Evolutionary conservation across 2,797 vertebrate species (phyloP).

Genomic region (Peromyscus aztecus): DNA sequence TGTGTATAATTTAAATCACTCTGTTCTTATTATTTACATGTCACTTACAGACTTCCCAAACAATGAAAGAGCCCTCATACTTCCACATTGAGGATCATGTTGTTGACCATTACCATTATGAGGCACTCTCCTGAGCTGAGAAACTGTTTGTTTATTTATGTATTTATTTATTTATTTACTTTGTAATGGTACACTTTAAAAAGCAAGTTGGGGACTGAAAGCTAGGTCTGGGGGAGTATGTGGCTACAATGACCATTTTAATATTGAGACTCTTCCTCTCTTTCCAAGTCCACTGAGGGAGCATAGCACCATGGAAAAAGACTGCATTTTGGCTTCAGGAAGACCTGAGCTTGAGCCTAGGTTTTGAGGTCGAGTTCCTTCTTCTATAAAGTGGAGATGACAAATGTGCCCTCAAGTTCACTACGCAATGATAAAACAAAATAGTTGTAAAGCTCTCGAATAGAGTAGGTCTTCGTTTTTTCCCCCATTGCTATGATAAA

Average conservation of each 20-base stretch:
- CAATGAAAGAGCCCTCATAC: neutral
- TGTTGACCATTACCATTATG: neutral
- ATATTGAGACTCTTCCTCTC: neutral
- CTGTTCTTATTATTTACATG: neutral
- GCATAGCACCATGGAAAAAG: neutral
- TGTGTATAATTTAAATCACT: neutral
- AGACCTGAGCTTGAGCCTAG: neutral
- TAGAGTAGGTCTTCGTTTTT: fast-evolving
- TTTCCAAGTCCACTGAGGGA: neutral
- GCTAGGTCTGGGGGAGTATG: neutral
- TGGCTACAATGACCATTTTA: neutral
- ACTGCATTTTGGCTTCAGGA: neutral
- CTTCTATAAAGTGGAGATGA: neutral
- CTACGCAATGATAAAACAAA: neutral
- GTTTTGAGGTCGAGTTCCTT: neutral
- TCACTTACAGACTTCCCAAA: neutral
- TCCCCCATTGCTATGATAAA: neutral
- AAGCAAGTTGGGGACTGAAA: neutral
- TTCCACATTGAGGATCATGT: neutral
- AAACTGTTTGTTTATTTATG: neutral
- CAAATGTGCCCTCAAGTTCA: neutral
- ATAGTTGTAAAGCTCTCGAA: neutral
- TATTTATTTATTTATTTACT: neutral
- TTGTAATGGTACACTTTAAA: constrained; percentile 6
- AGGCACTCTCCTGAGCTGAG: neutral